Base-by-base conservation (phyloP, 2,797 vertebrate species). In the Microhierax caerulescens region DNA sequence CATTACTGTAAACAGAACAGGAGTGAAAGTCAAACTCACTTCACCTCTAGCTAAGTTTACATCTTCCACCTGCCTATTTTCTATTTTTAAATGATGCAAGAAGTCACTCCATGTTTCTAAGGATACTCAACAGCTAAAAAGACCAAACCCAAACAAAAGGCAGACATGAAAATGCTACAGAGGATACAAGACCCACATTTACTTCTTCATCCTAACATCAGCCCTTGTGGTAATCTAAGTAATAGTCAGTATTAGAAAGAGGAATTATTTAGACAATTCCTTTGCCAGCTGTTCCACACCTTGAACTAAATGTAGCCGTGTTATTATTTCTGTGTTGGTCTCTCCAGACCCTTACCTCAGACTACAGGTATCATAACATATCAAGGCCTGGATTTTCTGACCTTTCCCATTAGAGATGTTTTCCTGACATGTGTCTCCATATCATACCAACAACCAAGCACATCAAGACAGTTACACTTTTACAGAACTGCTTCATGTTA, bases 291-390 rank as follows among this genome's bases (percentile, higher is more conserved):
- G 19, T 24, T 76, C 69, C 37, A n/a, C 56, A 34, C 37, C 63
- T 23, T 30, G 13, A 84, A 69, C 65, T 86, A 57, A 4, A 50
- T 27, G 32, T 20, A 61, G 32, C 25, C 27, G 28, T 15, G 4
- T 36, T 13, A n/a, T 1, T 39, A 34, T 53, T 81, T 68, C 39
- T 57, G 0, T 15, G 4, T 36, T 13, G 0, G 9, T 36, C 63
- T 43, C 67, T 76, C 24, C 5, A 5, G 32, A 57, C 28, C 32
- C 61, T 50, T 15, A 45, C 10, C 21, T 78, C 27, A 37, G 51
- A 39, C 63, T 68, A 59, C 48, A 56, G 48, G 28, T 36, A 21
- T 23, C 69, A 72, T 1, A 48, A 50, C 28, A 50, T 9, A 54
- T 22, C 36, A 61, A 60, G 53, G 65, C 53, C 53, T 72, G 45